Evolutionary conservation across 2,888 invertebrate species (phyloP).

Genomic region (Stictocephala bisonia): DNA sequence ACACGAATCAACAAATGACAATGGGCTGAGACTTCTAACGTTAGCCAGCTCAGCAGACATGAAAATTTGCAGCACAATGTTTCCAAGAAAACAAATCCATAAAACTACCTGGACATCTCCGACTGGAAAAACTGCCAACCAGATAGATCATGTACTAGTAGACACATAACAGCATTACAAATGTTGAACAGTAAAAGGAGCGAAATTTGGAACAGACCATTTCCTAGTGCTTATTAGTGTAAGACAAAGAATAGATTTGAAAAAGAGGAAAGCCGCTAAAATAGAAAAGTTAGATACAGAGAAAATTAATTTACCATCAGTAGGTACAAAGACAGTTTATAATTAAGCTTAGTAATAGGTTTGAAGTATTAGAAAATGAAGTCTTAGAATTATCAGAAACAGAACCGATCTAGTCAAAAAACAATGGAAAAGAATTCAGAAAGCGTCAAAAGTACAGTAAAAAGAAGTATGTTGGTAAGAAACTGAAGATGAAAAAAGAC

Average conservation of each 20-base stretch:
- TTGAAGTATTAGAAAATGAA: too few species aligned
- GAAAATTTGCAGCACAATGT: conserved; percentile 42
- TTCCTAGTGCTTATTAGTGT: conserved; percentile 34
- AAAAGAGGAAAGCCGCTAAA: background rate
- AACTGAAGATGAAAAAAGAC: too few species aligned
- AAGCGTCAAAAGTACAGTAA: too few species aligned
- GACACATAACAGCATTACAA: conserved; percentile 32
- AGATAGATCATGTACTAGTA: conserved; percentile 47
- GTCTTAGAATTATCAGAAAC: too few species aligned
- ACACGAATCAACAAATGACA: conserved; percentile 3
- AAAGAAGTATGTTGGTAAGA: too few species aligned
- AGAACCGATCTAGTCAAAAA: too few species aligned
- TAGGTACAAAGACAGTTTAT: too few species aligned
- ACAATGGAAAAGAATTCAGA: too few species aligned
- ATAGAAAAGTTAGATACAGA: background rate
- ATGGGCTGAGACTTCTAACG: background rate
- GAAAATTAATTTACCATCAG: background rate
- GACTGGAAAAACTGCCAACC: conserved; percentile 48
- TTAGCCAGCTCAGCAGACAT: conserved; percentile 41
- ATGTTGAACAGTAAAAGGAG: conserved; percentile 44
- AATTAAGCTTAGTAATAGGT: too few species aligned
- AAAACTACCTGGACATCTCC: conserved; percentile 51
- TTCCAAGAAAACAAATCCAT: conserved; percentile 47
- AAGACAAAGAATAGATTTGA: background rate
- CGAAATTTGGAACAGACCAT: conserved; percentile 45